Base-by-base conservation (phyloP, 2,888 invertebrate species). In the Choreutis nemorana region DNA sequence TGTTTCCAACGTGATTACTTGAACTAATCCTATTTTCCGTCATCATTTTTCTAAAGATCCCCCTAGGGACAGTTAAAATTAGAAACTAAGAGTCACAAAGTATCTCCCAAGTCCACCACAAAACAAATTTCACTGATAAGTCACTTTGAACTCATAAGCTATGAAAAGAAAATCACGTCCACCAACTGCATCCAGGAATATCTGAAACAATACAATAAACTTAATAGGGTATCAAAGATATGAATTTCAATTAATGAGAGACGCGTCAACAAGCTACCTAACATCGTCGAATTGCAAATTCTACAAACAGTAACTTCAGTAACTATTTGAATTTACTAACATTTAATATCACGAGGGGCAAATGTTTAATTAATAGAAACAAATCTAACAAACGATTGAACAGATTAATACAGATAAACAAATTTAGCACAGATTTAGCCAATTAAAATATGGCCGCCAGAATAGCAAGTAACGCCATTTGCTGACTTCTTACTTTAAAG, bases 1-100 rank as follows among this genome's bases (percentile, higher is more conserved):
- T 79, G 60, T 81, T 82, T 65, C 80, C 72, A 49, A 81, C 81
- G 77, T 83, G 83, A 78, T 83, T 83, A 78, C 84, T 87, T 55
- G 86, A 82, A 78, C 83, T 85, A 70, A 87, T 81, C 72, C 83
- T 83, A 68, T 84, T 86, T 81, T 87, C 87, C 58, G 87, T 87
- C 86, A 87, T 88, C 87, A 87, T 88, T 70, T 82, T 81, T 71
- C 57, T 64, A 67, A 64, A 62, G 59, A 62, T 62, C 71, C 71
- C 57, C 55, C 28, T 54, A 62, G 65, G 71, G 75, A 66, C 45
- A 60, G 68, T 68, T 68, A 66, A 68, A 71, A 70, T 71, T 70
- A 75, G 67, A 77, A 71, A 73, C 73, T 68, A 66, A 67, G 54
- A 59, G 55, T 67, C 71, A 72, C 71, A 68, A 71, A 56, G 66